Conservation (phyloP, 2,113 vertebrate species). For the Cyrtonyx montezumae region DNA sequence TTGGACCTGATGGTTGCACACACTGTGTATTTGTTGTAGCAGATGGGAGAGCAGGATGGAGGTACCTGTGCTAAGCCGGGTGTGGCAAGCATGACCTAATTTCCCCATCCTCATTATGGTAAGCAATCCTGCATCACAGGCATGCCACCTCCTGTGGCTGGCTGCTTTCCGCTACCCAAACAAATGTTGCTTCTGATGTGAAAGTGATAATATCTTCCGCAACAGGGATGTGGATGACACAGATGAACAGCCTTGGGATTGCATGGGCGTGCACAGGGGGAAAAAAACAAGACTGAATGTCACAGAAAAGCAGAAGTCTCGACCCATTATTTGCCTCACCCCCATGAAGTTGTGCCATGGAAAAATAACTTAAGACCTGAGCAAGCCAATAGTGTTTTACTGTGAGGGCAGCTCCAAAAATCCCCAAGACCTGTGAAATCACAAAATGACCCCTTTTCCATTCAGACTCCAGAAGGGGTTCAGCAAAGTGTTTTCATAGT, state of each 20-base stretch:
- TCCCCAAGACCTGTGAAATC: neutral
- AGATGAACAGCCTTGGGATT: neutral
- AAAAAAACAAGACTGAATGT: neutral
- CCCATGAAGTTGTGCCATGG: neutral
- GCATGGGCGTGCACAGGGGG: accelerated
- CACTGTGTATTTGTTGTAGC: neutral
- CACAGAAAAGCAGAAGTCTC: constrained; percentile 57
- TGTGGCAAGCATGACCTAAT: accelerated
- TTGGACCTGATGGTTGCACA: too few relatives aligned
- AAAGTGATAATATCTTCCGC: neutral
- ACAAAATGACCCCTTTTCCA: constrained; percentile 18
- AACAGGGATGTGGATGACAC: neutral
- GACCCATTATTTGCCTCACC: neutral
- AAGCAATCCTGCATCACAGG: neutral
- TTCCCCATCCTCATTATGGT: neutral
- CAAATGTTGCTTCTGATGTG: neutral
- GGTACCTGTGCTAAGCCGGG: neutral
- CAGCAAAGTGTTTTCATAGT: neutral
- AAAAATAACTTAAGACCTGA: neutral
- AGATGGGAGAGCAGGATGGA: neutral
- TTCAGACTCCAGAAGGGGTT: neutral
- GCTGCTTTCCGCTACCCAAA: neutral
- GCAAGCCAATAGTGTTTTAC: neutral
- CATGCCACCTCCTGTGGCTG: neutral
- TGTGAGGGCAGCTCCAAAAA: neutral